Evolutionary conservation across 2,113 vertebrate genomes (phyloP).

Genomic region (Hippocampus abdominalis): DNA sequence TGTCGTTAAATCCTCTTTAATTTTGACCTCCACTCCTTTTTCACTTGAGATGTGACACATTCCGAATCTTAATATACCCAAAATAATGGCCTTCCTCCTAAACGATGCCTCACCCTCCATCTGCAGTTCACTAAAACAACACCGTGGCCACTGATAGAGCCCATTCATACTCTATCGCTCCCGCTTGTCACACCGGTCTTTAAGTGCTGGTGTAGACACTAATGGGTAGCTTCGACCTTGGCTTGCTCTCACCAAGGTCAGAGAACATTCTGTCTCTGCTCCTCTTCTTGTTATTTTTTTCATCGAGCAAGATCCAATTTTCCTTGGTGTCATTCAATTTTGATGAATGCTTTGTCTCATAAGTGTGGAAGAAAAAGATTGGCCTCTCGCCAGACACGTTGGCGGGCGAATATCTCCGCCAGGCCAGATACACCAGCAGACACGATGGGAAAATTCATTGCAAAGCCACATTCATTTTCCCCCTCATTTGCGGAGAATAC

Average conservation of each 20-base stretch:
- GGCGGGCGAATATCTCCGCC: conserved; percentile 4
- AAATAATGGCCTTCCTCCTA: too few species aligned
- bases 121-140: too few species aligned
- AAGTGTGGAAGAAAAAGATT: conserved; percentile 14
- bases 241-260: conserved; percentile 44
- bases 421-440: conserved; percentile 8
- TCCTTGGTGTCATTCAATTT: conserved; percentile 52
- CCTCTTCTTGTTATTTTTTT: conserved; percentile 1
- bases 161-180: background rate
- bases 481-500: background rate
- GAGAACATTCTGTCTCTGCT: conserved; percentile 17
- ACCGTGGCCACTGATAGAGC: too few species aligned
- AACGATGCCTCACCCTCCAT: too few species aligned
- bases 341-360: conserved; percentile 53
- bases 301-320: conserved; percentile 44
- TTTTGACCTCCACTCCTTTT: too few species aligned
- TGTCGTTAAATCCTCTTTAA: too few species aligned
- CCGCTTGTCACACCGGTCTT: conserved; percentile 8
- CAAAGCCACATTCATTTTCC: background rate
- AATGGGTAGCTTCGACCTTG: conserved; percentile 21
- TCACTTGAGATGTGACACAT: too few species aligned
- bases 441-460: conserved; percentile 2
- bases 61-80: too few species aligned
- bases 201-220: conserved; percentile 26
- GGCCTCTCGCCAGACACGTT: conserved; percentile 6